Percentiles rank a stretch among this genome's conserved stretches.
These are phyloP conservation scores for Acanthurus tractus DNA, from an alignment of 2,797 vertebrate species.

Conservation along the genomic window DNA sequence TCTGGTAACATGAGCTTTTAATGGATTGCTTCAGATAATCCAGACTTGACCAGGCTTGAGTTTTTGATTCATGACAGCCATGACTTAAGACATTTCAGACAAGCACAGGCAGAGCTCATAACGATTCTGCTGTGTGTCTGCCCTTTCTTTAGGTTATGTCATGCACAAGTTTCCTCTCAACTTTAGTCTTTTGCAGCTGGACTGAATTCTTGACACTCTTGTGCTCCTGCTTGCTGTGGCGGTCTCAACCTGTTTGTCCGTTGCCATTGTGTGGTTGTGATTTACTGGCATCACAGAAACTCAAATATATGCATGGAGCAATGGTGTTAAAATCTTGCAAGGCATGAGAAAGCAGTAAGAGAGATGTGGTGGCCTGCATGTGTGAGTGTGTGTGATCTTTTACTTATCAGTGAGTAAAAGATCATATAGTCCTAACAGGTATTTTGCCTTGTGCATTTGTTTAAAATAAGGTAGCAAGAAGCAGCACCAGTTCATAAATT, in stretches of 20 bases:
- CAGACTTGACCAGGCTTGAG: slow-evolving; percentile 37
- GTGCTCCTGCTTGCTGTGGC: not conserved
- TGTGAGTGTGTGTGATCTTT: not conserved
- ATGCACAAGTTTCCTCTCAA: not conserved
- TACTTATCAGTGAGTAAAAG: not conserved
- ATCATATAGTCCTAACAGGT: not conserved
- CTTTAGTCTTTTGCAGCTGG: not conserved
- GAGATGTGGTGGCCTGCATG: not conserved
- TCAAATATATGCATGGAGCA: slow-evolving; percentile 25
- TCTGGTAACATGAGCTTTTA: not conserved
- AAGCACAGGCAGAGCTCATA: slow-evolving; percentile 41
- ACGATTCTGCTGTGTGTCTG: not conserved
- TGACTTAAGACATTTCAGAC: slow-evolving; percentile 26
- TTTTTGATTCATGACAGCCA: not conserved
- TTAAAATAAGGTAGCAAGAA: not conserved
- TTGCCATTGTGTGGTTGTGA: slow-evolving; percentile 31
- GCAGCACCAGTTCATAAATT: slow-evolving; percentile 38
- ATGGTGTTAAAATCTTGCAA: slow-evolving; percentile 17
- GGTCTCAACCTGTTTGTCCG: slow-evolving; percentile 23
- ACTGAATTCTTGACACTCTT: not conserved
- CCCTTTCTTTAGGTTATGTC: not conserved
- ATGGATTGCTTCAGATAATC: not conserved
- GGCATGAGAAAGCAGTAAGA: slow-evolving; percentile 21
- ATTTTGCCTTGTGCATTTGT: not conserved
- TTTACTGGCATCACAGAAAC: slow-evolving; percentile 42